These are phyloP conservation scores for Helicoverpa zea DNA, from an alignment of 1,140 invertebrate species.

Conservation along the genomic window DNA sequence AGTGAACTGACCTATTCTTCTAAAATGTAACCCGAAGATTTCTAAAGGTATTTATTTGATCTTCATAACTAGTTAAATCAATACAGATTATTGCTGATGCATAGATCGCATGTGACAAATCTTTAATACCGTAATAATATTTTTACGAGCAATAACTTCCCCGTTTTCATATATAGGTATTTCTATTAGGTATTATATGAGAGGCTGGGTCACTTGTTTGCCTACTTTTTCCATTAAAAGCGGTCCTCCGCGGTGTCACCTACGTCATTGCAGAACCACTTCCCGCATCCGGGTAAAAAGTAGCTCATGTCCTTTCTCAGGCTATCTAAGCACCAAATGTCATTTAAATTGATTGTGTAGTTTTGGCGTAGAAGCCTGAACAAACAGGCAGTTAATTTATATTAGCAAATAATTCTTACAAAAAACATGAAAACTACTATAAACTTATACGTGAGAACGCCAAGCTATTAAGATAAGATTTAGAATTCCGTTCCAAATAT, in stretches of 20 bases:
- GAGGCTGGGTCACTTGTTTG: not conserved
- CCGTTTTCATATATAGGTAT: not conserved
- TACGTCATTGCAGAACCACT: too few species aligned
- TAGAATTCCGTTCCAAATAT: not conserved
- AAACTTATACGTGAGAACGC: not conserved
- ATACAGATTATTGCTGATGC: not conserved
- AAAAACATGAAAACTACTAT: not conserved
- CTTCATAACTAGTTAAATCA: not conserved
- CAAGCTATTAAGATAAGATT: not conserved
- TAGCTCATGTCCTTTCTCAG: not conserved
- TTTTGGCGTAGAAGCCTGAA: too few species aligned
- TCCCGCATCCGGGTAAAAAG: too few species aligned
- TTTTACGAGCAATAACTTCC: slow-evolving; percentile 21
- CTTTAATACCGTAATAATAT: slow-evolving; percentile 21
- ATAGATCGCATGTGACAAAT: slow-evolving; percentile 8
- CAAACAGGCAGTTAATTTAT: not conserved
- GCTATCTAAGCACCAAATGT: too few species aligned
- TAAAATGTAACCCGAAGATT: too few species aligned
- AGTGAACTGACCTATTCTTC: too few species aligned
- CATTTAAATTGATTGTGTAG: too few species aligned
- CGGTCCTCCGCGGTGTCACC: too few species aligned
- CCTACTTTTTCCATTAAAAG: not conserved
- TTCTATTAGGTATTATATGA: not conserved
- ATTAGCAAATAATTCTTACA: not conserved
- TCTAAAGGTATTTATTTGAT: too few species aligned